Base-by-base conservation (phyloP, 64 coral and sea anemone species). In the Porites lutea region DNA sequence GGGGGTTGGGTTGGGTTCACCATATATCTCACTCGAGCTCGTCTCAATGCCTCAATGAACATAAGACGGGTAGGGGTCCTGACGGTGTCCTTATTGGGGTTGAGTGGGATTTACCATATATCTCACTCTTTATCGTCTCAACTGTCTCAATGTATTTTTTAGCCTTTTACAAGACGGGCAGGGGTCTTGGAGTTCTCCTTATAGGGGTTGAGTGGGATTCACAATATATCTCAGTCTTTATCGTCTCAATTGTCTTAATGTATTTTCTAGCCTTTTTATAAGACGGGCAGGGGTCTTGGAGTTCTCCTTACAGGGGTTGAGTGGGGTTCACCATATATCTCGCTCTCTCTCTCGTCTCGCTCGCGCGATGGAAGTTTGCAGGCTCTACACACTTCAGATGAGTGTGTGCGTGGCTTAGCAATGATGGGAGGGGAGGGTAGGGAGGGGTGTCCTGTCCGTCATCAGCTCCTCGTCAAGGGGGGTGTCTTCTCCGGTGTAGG, bases 281-380 rank as follows among this genome's bases (percentile, higher is more conserved):
- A 81, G 11, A 18, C 13, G 77, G 78, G 52, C 16, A 12, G 53
- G 74, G 52, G 52, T 78, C 50, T 14, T 61, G 12, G 55, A 16
- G 60, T 82, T 44, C 43, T 62, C 44, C 18, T 48, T 65, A 82
- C 16, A 45, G 79, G 79, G 79, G 13, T 65, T 22, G 37, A 59
- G 37, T 82, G 59, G 59, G 22, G 48, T 57, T 37, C 58, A 82
- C 22, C 59, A 46, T 14, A 63, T 37, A 37, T 62, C 3, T 27
- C 64, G 20, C 79, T 82, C 79, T 65, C 79, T 82, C 60, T 82
- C 79, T 82, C 79, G 64, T 46, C 79, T 65, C 79, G 48, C 79
- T 82, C 59, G 59, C 13, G 62, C 62, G 62, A 65, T 19, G 62
- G 62, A 19, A 4, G 5, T 65, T 65, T 16, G 18, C 60, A 45